Base-by-base conservation (phyloP, 2,888 invertebrate species). In the Meloe dianella region DNA sequence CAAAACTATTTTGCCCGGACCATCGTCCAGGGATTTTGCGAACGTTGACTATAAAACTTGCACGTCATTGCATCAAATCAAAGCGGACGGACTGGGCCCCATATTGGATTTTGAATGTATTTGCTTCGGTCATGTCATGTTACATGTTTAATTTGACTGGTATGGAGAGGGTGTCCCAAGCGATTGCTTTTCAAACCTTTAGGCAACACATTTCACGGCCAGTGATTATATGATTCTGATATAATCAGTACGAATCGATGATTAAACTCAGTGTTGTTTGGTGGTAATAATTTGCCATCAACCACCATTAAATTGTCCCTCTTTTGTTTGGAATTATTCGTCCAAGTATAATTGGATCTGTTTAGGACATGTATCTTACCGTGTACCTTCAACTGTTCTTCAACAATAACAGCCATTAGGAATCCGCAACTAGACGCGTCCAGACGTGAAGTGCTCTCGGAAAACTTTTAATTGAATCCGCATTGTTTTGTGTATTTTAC, bases 261-360 rank as follows among this genome's bases (percentile, higher is more conserved):
- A 22, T 47, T 47, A 0, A 20, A 47, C 17, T 41, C 17, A n/a
- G 41, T n/a, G 7, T 10, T 8, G 7, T 32, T 38, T 41, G 7
- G 6, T 41, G 12, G 8, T 2, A 20, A 2, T 54, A 22, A 54
- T 54, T 54, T 24, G 14, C 24, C 22, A 24, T 54, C 54, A 54
- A 24, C 54, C 54, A 54, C 54, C 54, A 54, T 54, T 24, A 54
- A 54, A 54, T 24, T 24, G 24, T 54, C 22, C 5, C 70, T 69
- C 77, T 75, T 76, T 78, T 78, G 77, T 78, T 69, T 65, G 71
- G 68, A 70, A 58, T 72, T 73, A 73, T 73, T 69, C 74, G 68
- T 72, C 74, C 75, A 72, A 71, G 70, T 41, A 66, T 73, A 77
- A 78, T 78, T 75, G 74, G 74, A 74, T 74, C 71, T 72, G 71